Percentiles rank a stretch among this genome's conserved stretches.
Evolutionary conservation across 2,888 invertebrate genomes (phyloP).

Genomic region (Drosophila putrida): DNA sequence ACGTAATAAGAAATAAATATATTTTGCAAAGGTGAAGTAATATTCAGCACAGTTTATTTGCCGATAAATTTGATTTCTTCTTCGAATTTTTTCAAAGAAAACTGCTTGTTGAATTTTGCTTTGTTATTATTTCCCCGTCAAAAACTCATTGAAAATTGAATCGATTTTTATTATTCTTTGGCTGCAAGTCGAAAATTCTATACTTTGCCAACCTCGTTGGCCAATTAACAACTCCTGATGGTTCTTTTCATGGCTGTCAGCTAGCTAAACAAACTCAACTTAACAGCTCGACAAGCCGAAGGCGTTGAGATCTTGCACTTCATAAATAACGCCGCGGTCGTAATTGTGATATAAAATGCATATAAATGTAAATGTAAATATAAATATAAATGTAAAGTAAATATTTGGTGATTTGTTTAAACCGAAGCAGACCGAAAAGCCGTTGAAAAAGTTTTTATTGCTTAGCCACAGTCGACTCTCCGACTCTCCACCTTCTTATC

Average conservation of each 20-base stretch:
- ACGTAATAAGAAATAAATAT: too few species aligned
- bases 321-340: conserved; percentile 22
- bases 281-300: conserved; percentile 1
- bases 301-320: conserved; percentile 16
- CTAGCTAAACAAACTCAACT: conserved; percentile 18
- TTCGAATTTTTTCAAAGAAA: too few species aligned
- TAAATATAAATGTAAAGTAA: conserved; percentile 47
- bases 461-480: conserved; percentile 30
- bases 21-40: too few species aligned
- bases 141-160: conserved; percentile 1
- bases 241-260: conserved; percentile 13
- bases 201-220: neutral
- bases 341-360: conserved; percentile 57
- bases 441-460: conserved; percentile 66
- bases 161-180: conserved; percentile 9
- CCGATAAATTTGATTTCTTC: too few species aligned
- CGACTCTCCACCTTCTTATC: neutral
- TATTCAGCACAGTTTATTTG: too few species aligned
- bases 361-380: conserved; percentile 35
- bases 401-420: conserved; percentile 75
- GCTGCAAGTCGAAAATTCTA: neutral
- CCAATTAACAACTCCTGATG: conserved; percentile 18
- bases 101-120: neutral
- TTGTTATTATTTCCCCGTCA: neutral
- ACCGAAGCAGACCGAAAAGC: conserved; percentile 51